These are phyloP conservation scores for Calliphora vomitoria DNA, from an alignment of 2,888 invertebrate genomes.

Conservation along the genomic window DNA sequence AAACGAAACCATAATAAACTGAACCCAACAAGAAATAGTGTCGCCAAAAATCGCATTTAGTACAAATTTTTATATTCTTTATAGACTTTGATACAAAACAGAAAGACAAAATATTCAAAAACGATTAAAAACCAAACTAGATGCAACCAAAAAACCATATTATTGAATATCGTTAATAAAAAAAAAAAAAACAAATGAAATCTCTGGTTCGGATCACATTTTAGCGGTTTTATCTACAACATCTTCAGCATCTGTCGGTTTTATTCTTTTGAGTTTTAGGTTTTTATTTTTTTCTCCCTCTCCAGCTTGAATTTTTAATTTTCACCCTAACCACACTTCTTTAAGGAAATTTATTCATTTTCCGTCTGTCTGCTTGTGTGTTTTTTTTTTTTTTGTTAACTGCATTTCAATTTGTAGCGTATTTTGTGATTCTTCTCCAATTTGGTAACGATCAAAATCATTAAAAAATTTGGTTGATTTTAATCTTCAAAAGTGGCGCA, in stretches of 20 bases:
- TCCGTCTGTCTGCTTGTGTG: conserved; percentile 30
- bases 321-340: conserved; percentile 57
- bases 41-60: conserved; percentile 65
- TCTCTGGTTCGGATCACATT: conserved; percentile 56
- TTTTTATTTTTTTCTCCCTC: neutral
- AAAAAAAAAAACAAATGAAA: conserved; percentile 37
- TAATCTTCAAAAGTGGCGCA: conserved; percentile 82
- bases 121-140: conserved; percentile 15
- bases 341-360: conserved; percentile 61
- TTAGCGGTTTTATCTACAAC: conserved; percentile 59
- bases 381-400: no score
- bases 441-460: conserved; percentile 71
- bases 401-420: conserved; percentile 2
- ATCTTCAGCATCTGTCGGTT: conserved; percentile 68
- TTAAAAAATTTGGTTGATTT: conserved; percentile 79
- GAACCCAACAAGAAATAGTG: conserved; percentile 45
- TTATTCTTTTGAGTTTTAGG: conserved; percentile 60
- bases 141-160: conserved; percentile 49
- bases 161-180: conserved; percentile 42
- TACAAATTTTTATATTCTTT: conserved; percentile 57
- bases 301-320: conserved; percentile 57
- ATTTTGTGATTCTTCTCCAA: conserved; percentile 34
- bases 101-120: conserved; percentile 12
- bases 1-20: neutral
- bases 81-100: conserved; percentile 25